Conservation (phyloP, 1,140 invertebrate species). For the Sinella curviseta region DNA sequence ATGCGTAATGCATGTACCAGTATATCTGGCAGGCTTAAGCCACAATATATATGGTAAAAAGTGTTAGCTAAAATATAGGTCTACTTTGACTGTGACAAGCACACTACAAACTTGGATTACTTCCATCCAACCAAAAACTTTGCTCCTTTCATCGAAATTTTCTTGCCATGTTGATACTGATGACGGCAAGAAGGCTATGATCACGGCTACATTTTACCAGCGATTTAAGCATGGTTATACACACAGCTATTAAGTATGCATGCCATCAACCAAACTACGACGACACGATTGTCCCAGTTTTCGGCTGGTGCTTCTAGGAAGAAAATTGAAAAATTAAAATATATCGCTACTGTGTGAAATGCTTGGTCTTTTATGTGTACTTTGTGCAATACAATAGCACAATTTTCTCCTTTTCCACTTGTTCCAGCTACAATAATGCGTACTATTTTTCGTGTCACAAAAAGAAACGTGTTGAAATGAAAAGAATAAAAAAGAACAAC, state of each 20-base stretch:
- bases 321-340: slow-evolving; percentile 22
- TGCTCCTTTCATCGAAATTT: too few relatives aligned
- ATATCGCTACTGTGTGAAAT: not conserved
- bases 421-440: not conserved
- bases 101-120: too few relatives aligned
- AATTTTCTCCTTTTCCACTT: not conserved
- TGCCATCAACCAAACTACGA: not conserved
- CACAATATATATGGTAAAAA: too few relatives aligned
- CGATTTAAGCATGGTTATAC: not conserved
- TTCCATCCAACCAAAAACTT: too few relatives aligned
- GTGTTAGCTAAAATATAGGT: too few relatives aligned
- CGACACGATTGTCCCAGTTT: slow-evolving; percentile 15
- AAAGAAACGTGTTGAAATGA: not conserved
- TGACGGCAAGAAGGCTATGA: too few relatives aligned
- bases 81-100: too few relatives aligned
- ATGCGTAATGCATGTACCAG: not conserved
- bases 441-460: not conserved
- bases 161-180: too few relatives aligned
- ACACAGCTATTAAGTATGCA: slow-evolving; percentile 5
- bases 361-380: not conserved
- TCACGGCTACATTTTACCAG: not conserved
- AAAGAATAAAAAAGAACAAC: not conserved
- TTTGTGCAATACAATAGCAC: not conserved
- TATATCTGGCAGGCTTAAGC: too few relatives aligned
- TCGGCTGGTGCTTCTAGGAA: not conserved